These are phyloP conservation scores for Halcyon leucocephala DNA, from an alignment of 2,797 vertebrate species.

Conservation along the genomic window DNA sequence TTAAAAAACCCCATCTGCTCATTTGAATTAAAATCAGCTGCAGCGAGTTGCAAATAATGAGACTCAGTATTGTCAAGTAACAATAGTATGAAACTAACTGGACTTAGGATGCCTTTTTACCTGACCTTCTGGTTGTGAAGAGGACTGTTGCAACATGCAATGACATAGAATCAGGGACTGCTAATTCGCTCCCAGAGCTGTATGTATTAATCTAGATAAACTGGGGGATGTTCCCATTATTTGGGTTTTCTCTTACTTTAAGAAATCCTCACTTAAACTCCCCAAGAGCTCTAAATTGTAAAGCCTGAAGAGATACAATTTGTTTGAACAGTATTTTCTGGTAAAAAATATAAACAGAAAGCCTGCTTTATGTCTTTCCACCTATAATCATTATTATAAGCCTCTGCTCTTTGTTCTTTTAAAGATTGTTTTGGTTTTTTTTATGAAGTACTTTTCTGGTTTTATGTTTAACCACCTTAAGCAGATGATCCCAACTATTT, in stretches of 20 bases:
- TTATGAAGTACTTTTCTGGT: not conserved
- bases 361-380: not conserved
- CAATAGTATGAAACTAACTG: not conserved
- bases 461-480: not conserved
- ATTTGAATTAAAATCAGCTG: fast-evolving
- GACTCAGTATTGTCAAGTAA: fast-evolving
- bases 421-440: not conserved
- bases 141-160: not conserved
- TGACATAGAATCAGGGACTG: not conserved
- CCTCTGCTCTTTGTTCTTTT: not conserved
- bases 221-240: not conserved
- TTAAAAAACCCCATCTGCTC: not conserved
- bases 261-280: not conserved
- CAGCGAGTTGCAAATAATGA: fast-evolving
- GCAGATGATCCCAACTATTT: slow-evolving; percentile 16
- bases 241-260: not conserved
- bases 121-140: fast-evolving
- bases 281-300: not conserved
- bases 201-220: not conserved
- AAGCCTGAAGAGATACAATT: not conserved
- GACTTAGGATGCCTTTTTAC: not conserved
- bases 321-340: not conserved
- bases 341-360: not conserved
- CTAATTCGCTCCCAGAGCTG: not conserved
- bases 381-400: not conserved